Evolutionary conservation across 1,140 invertebrate genomes (phyloP), one percentile per base, ranked within the genome.

Genomic region (Trypoxylus dichotomus): DNA sequence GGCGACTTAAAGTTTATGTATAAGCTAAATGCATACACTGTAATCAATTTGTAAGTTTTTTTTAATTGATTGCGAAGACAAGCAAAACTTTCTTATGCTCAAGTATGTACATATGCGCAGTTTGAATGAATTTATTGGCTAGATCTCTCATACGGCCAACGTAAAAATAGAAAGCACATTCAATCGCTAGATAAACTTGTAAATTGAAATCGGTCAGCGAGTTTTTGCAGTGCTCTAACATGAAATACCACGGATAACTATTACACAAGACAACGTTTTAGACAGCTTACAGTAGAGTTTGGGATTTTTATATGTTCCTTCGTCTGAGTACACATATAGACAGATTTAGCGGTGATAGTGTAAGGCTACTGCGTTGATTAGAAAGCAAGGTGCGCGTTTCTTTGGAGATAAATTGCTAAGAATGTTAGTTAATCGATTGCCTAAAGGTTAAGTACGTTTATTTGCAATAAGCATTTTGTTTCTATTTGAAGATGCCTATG

Each of bases 131-230:
- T 58, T 19, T 58, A n/a, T 58, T 58, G 15, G 47, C 47, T 19
- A 58, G 15, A 58, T n/a, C 15, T 58, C 15, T 19, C 47, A 13
- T 58, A 58, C 47, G 3, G 15, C 7, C 47, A 19, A 13, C 47
- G 21, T 58, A 58, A 58, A 58, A 58, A 58, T 58, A 58, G 47
- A 58, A 58, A 58, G 47, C 47, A 58, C 21, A 58, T 58, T 58
- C 47, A 8, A 21, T 6, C 47, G 47, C 21, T 58, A 5, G 21
- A 58, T 58, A 58, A 58, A 58, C 47, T 58, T 58, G 47, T 58
- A 58, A 58, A 58, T 58, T 58, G 47, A 21, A 58, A 58, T 58
- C 47, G 47, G 47, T n/a, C 47, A 58, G 47, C 21, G 15, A 21
- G 47, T 58, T 58, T 58, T 58, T 58, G 47, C 47, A 21, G 47